Base-by-base conservation (phyloP, 2,113 vertebrate genomes). In the Phylloscopus trochilus region DNA sequence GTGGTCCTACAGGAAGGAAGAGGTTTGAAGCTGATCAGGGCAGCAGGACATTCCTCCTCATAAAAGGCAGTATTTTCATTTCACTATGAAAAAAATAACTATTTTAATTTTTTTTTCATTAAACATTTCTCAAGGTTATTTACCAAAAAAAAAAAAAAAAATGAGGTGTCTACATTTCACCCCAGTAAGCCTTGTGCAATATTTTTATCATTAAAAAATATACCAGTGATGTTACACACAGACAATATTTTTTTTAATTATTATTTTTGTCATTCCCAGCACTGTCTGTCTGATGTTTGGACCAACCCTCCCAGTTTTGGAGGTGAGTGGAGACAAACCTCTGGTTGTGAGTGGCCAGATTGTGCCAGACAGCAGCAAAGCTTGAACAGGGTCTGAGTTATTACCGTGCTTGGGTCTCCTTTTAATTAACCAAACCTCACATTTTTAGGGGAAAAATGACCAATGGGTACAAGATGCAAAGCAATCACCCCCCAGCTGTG, bases 21-120 rank as follows among this genome's bases (percentile, higher is more conserved):
- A 91, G 59, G 72, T n/a, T n/a, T 81, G 79, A 43, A 95, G 79
- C 72, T 94, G 85, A n/a, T 80, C 93, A 90, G 75, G 76, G 90
- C 21, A 83, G 31, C 52, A 87, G 55, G 47, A 70, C 24, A 17
- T 90, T 67, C 37, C 20, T 69, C 59, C 8, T 90, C 74, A 53
- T 64, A 76, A 92, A 78, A 84, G 21, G 3, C 10, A 46, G 1
- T 15, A 6, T 41, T 81, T 67, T 83, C 51, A 51, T 87, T 90
- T 86, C 52, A 51, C 20, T 55, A 13, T 74, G 7, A 30, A 66
- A 77, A 82, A 68, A 23, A 28, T 0, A 15, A 9, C 0, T 3
- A 3, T 43, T 88, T 67, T 18, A 27, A 2, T 39, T 16, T 41
- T 55, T 41, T 53, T 70, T 82, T 43, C 19, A 28, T 87, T 63